Percentiles rank a stretch among this genome's conserved stretches.
These are phyloP conservation scores for Crotalus tigris DNA, from an alignment of 2,113 vertebrate species.

Conservation along the genomic window DNA sequence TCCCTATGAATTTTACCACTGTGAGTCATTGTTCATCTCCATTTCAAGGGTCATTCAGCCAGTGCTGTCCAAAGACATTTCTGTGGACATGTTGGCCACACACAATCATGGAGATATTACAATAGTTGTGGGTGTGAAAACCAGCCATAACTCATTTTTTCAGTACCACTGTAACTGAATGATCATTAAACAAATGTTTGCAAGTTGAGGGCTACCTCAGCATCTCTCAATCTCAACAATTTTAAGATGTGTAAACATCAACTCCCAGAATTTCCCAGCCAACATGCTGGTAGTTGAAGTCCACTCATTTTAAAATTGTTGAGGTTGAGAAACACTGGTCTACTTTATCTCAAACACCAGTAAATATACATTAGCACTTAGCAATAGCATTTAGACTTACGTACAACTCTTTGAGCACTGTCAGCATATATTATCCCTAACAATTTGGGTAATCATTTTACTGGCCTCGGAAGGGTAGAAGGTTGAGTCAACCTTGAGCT, in stretches of 20 bases:
- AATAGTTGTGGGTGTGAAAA: neutral
- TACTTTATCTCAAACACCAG: neutral
- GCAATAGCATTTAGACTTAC: neutral
- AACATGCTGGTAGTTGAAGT: neutral
- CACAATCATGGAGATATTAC: neutral
- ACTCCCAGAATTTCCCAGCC: neutral
- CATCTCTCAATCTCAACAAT: neutral
- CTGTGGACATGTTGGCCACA: neutral
- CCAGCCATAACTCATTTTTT: neutral
- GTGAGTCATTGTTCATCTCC: too few species aligned
- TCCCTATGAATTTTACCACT: neutral
- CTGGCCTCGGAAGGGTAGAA: neutral
- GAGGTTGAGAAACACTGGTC: neutral
- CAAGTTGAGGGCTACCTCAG: neutral
- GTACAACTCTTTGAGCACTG: neutral
- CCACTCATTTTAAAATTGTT: neutral
- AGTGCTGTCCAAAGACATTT: neutral
- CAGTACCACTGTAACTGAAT: neutral
- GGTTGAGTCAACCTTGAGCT: neutral
- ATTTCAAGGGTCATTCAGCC: too few species aligned
- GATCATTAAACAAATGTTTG: neutral
- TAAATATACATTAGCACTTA: neutral
- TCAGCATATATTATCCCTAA: neutral
- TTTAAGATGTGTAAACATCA: neutral
- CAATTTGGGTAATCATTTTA: neutral